Evolutionary conservation across 1,140 invertebrate species (phyloP).

Genomic region (Patella vulgata): DNA sequence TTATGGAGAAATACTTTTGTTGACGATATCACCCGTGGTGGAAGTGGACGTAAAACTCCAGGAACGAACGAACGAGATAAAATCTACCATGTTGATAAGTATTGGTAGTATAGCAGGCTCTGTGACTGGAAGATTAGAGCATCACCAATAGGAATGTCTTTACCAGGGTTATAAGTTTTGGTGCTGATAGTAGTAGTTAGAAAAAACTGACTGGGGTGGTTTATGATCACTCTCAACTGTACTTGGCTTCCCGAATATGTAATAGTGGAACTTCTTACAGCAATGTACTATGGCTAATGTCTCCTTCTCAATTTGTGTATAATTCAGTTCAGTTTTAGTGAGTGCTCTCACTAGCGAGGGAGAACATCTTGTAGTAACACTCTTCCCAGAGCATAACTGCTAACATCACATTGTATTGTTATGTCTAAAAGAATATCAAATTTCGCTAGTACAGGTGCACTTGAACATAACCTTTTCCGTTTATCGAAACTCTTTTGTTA

Average conservation of each 20-base stretch:
- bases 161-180: no score
- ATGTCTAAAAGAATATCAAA: background rate
- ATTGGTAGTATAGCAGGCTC: no score
- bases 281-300: conserved; percentile 15
- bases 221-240: conserved; percentile 14
- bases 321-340: conserved; percentile 56
- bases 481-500: conserved; percentile 2
- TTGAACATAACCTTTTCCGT: background rate
- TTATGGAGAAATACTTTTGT: no score
- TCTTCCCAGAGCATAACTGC: conserved; percentile 6
- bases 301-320: conserved; percentile 63
- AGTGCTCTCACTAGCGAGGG: no score
- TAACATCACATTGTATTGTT: conserved; percentile 9
- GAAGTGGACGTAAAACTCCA: no score
- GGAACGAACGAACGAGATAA: no score
- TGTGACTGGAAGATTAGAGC: no score
- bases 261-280: conserved; percentile 13
- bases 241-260: conserved; percentile 7
- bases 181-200: no score
- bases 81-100: no score
- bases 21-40: no score
- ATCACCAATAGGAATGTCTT: no score
- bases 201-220: conserved; percentile 9
- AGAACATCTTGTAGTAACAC: no score
- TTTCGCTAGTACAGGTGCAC: conserved; percentile 3